Percentiles rank a stretch among this genome's conserved stretches.
Conservation (phyloP, 2,797 vertebrate species). For the Loris lydekkerianus region DNA sequence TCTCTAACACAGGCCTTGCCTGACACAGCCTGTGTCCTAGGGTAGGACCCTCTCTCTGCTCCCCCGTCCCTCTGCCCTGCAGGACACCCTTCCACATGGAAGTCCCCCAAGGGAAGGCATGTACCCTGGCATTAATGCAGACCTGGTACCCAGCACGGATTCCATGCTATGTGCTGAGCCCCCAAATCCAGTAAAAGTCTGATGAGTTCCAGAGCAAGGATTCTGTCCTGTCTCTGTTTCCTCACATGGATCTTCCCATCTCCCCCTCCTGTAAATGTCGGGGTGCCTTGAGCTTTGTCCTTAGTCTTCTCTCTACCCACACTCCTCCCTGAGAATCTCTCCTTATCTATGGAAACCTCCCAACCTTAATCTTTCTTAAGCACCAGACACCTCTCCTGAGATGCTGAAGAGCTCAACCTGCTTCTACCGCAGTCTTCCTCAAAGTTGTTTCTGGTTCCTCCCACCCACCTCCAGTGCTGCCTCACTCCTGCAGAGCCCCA, state of each 20-base stretch:
- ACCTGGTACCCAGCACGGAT: accelerated
- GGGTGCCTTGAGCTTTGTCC: too few relatives aligned
- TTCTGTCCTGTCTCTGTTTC: background rate
- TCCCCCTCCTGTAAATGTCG: background rate
- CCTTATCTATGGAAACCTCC: background rate
- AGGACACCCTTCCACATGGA: accelerated
- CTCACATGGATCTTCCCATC: background rate
- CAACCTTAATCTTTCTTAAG: accelerated
- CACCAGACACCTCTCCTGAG: background rate
- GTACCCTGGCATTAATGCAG: accelerated
- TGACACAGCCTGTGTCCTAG: too few relatives aligned
- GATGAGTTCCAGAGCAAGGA: background rate
- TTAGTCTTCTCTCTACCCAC: background rate
- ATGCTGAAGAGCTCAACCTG: background rate
- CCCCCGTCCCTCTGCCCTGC: background rate
- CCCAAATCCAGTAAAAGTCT: background rate
- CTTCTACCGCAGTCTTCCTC: accelerated
- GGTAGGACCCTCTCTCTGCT: background rate
- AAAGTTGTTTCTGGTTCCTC: background rate
- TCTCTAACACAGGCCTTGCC: background rate
- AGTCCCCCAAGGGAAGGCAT: background rate
- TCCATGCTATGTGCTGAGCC: background rate
- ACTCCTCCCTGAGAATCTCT: background rate
- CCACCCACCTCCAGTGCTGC: accelerated
- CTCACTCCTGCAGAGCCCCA: background rate